Base-by-base conservation (phyloP, 2,888 invertebrate genomes). In the Nysson spinosus region DNA sequence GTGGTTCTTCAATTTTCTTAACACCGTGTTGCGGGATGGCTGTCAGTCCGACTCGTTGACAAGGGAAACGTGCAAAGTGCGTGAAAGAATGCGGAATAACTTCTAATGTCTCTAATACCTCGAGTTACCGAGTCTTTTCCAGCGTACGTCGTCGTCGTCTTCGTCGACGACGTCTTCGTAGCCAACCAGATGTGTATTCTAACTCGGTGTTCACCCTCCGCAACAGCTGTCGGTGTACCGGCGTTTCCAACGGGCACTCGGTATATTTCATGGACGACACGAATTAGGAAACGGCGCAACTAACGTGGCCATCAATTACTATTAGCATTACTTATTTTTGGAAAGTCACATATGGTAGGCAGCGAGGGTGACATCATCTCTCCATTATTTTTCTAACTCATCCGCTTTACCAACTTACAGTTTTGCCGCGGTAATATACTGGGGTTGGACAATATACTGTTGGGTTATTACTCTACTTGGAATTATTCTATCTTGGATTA, bases 241-340 rank as follows among this genome's bases (percentile, higher is more conserved):
- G 50, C 62, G 47, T 61, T 72, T 70, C 75, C 57, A 72, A 57
- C 39, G 72, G 72, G 56, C 65, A 69, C 67, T 60, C 64, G 52
- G 63, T 65, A 77, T 75, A 69, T 74, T 72, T 77, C 68, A 77
- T 71, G 73, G 72, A 64, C 69, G 82, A 80, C 78, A 79, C 76
- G 78, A 83, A 81, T 81, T 83, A 81, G 78, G 78, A 74, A 77
- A 65, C 76, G 77, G 72, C 79, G 69, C 72, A 73, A 75, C 76
- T 77, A 72, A 76, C 72, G 77, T 51, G 75, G 74, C 77, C 83
- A 85, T 85, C 84, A 84, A 85, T 85, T 85, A 82, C 84, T 80
- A 85, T 85, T 84, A 85, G 81, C 83, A 82, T 85, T 82, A 83
- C 70, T 73, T 76, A 76, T 83, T 81, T 82, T 81, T 78, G 79